Base-by-base conservation (phyloP, 2,888 invertebrate genomes). In the Pandemis heparana region DNA sequence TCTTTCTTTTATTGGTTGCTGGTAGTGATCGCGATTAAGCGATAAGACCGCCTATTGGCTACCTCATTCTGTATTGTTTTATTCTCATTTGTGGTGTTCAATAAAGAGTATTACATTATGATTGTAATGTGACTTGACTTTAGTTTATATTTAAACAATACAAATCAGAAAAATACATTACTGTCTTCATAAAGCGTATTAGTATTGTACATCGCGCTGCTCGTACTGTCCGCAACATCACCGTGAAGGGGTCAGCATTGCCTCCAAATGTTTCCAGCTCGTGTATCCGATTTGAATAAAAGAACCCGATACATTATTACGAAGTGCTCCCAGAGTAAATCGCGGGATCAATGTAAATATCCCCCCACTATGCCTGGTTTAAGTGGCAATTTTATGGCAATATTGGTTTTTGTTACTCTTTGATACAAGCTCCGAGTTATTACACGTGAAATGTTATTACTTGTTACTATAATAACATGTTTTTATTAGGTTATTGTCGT, bases 231-330 rank as follows among this genome's bases (percentile, higher is more conserved):
- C 5, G 5, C 5, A 23, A 41, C 14, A 43, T n/a, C 18, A 23
- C 70, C 48, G 74, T 32, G 64, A 12, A 61, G 65, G 63, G 74
- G 74, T 74, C 74, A 74, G 74, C 74, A 61, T 5, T 61, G 69
- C 59, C 69, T 64, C 73, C 74, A 76, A 78, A 78, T 75, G 76
- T 76, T 76, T 71, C 71, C 77, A 71, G 66, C 70, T 73, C 76
- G 67, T 71, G 71, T 74, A 75, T 71, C 76, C 73, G 65, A 75
- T 77, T 76, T 78, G 76, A 78, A 78, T 78, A 76, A 73, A 75
- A 76, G 69, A 74, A 73, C 66, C 67, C 77, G 63, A 78, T 76
- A 77, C 77, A 77, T 78, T 77, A 78, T 75, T 77, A 77, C 74
- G 43, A 65, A 76, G 76, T 76, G 75, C 67, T 70, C 59, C 68